Percentiles rank a stretch among this genome's conserved stretches.
These are phyloP conservation scores for Drosophila fulvimacula DNA, from an alignment of 2,888 invertebrate genomes.

Conservation along the genomic window DNA sequence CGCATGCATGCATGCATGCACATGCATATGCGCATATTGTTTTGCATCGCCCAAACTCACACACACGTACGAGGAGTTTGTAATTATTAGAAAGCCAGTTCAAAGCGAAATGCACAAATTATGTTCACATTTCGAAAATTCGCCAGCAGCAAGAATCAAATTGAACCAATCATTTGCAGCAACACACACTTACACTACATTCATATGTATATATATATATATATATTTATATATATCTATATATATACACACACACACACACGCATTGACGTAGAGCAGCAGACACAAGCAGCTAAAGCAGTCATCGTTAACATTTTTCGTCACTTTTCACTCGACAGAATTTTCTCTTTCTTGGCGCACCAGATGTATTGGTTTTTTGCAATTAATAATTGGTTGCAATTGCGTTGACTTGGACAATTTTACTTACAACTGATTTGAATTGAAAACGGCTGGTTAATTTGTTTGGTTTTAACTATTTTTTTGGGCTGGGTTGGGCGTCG, in stretches of 20 bases:
- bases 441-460: conserved; percentile 45
- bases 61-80: conserved; percentile 17
- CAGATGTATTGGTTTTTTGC: conserved; percentile 38
- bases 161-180: conserved; percentile 51
- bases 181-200: conserved; percentile 39
- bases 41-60: conserved; percentile 32
- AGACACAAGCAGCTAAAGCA: conserved; percentile 47
- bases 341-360: conserved; percentile 66
- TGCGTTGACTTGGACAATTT: conserved; percentile 28
- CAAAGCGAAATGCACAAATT: conserved; percentile 48
- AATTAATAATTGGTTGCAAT: conserved; percentile 14
- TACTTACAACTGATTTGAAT: conserved; percentile 65
- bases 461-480: conserved; percentile 46
- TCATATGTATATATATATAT: no score
- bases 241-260: conserved; percentile 34
- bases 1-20: conserved; percentile 6
- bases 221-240: no score
- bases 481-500: conserved; percentile 80
- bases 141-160: conserved; percentile 55
- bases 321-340: conserved; percentile 78
- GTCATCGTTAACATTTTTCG: conserved; percentile 69
- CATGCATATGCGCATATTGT: conserved; percentile 23
- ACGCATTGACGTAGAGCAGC: conserved; percentile 33
- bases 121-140: conserved; percentile 41
- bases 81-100: conserved; percentile 52